These are phyloP conservation scores for Echinops telfairi DNA, from an alignment of 2,113 vertebrate species.

Conservation along the genomic window DNA sequence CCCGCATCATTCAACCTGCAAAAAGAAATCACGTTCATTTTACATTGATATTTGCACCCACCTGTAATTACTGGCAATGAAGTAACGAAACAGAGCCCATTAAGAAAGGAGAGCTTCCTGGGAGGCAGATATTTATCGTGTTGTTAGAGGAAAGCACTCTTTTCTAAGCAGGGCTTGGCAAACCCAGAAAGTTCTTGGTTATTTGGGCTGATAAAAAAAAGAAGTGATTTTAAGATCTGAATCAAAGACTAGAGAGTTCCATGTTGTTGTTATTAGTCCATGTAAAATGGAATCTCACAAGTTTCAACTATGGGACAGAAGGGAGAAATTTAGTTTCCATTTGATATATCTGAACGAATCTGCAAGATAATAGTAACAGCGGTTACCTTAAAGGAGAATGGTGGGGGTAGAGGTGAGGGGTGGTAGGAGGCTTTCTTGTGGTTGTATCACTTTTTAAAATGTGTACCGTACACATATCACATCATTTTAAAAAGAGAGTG, in stretches of 20 bases:
- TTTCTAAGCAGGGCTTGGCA: background rate
- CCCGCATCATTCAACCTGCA: constrained; percentile 17
- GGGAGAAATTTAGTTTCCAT: background rate
- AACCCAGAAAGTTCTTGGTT: background rate
- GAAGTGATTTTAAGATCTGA: constrained; percentile 5
- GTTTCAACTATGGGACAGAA: background rate
- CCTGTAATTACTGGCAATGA: constrained; percentile 28
- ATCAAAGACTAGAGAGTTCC: background rate
- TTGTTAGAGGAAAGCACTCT: background rate
- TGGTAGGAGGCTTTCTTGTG: background rate
- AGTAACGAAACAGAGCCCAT: background rate
- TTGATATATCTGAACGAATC: background rate
- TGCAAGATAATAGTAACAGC: background rate
- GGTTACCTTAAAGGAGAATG: background rate
- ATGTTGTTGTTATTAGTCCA: background rate
- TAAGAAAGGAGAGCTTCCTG: background rate
- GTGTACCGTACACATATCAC: background rate
- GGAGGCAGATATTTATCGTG: background rate
- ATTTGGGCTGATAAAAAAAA: background rate
- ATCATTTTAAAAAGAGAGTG: background rate
- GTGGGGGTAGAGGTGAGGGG: background rate
- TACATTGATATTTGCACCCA: constrained; percentile 31
- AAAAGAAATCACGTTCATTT: constrained; percentile 46
- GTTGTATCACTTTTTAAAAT: background rate
- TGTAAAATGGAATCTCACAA: background rate